Conservation (phyloP, 2,888 invertebrate species). For the Drosophila anceps region DNA sequence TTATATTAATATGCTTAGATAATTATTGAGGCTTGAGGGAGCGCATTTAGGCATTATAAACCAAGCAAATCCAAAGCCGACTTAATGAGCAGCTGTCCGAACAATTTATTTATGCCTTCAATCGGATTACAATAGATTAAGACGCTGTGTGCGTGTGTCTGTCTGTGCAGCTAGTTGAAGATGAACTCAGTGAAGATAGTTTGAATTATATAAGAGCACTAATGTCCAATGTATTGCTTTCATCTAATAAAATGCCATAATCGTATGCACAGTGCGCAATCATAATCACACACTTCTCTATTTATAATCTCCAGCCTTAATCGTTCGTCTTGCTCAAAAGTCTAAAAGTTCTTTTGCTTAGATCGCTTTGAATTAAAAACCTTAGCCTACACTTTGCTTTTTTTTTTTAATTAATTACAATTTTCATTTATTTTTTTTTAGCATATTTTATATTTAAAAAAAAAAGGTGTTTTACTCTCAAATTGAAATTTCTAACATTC, state of each 20-base stretch:
- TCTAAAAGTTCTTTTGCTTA: too few species aligned
- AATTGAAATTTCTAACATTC: background rate
- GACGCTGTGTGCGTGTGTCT: background rate
- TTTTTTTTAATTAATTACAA: too few species aligned
- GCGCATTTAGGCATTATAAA: background rate
- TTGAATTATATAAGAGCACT: background rate
- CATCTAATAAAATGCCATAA: background rate
- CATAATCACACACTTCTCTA: background rate
- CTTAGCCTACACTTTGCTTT: too few species aligned
- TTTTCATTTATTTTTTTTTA: background rate
- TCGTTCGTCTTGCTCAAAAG: too few species aligned
- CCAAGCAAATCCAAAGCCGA: slow-evolving; percentile 1
- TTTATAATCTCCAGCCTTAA: background rate
- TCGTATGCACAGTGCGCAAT: background rate
- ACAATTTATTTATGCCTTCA: background rate
- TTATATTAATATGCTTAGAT: slow-evolving; percentile 3
- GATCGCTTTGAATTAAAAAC: too few species aligned
- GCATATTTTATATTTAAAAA: too few species aligned
- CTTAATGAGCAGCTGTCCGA: background rate
- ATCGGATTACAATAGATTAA: background rate
- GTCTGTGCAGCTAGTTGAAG: too few species aligned
- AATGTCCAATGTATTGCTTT: background rate
- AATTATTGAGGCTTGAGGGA: background rate
- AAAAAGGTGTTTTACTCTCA: background rate
- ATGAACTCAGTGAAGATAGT: background rate